Percentiles rank a stretch among this genome's conserved stretches.
Evolutionary conservation across 2,113 vertebrate species (phyloP).

Genomic region (Willisornis vidua): DNA sequence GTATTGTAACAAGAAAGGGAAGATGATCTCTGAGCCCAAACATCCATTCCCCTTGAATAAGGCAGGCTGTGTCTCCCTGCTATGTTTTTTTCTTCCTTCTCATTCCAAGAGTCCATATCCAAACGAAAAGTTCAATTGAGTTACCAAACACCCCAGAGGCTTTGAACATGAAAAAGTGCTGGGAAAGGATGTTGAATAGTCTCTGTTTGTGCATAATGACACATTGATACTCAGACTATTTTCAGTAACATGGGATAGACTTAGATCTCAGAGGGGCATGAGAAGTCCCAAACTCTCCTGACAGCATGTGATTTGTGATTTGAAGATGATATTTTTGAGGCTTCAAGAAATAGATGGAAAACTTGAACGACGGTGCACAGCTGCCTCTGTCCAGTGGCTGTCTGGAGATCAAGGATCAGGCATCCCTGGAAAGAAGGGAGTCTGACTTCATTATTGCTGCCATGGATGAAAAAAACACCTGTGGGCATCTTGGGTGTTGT

Average conservation of each 20-base stretch:
- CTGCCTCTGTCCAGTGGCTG: background rate
- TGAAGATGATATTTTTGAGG: background rate
- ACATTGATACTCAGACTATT: background rate
- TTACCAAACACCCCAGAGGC: background rate
- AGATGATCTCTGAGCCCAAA: background rate
- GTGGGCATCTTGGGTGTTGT: background rate
- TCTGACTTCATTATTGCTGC: background rate
- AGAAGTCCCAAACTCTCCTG: background rate
- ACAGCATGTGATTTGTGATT: background rate
- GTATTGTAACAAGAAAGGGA: slow-evolving; percentile 23
- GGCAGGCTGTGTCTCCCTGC: background rate
- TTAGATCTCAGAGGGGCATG: background rate
- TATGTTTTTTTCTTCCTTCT: background rate
- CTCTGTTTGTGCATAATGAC: background rate
- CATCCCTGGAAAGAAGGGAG: background rate
- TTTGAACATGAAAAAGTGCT: background rate
- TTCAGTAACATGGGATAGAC: background rate
- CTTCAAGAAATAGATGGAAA: background rate
- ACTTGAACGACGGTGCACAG: background rate
- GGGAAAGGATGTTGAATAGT: background rate
- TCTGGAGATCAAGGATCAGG: background rate
- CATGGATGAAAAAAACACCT: background rate
- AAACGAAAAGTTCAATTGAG: background rate
- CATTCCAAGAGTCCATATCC: background rate
- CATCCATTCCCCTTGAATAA: background rate